Evolutionary conservation across 2,113 vertebrate species (phyloP).

Genomic region (Melozone crissalis): DNA sequence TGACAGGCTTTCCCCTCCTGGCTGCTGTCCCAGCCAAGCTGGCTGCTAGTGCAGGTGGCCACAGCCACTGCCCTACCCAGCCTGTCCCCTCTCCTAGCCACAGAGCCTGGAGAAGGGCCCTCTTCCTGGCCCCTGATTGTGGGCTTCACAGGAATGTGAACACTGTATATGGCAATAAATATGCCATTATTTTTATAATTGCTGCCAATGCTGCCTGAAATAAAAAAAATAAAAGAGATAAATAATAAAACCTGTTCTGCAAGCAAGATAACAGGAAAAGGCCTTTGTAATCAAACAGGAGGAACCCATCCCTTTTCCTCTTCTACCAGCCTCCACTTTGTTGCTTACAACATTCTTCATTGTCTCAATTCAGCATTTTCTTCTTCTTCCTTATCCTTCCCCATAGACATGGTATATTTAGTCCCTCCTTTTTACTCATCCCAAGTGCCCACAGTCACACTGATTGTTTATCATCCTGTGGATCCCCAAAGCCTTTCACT

Average conservation of each 20-base stretch:
- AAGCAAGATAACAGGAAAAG: constrained; percentile 41
- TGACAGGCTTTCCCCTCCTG: background rate
- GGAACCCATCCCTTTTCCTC: constrained; percentile 24
- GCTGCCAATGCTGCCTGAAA: background rate
- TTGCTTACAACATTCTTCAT: background rate
- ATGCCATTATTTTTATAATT: constrained; percentile 15
- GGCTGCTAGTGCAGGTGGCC: background rate
- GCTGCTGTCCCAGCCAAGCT: background rate
- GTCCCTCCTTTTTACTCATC: background rate
- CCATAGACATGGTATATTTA: background rate
- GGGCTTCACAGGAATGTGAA: background rate
- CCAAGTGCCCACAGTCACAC: background rate
- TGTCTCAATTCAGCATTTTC: background rate
- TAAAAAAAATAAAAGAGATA: background rate
- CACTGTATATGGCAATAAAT: background rate
- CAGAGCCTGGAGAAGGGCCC: background rate
- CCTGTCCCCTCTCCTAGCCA: background rate
- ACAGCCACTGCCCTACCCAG: background rate
- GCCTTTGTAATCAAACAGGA: background rate
- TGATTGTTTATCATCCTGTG: background rate
- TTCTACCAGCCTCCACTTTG: background rate
- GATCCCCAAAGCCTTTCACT: background rate
- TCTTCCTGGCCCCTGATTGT: background rate
- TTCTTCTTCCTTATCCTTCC: background rate
- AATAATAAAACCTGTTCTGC: constrained; percentile 43